phyloP scores from a whole-genome alignment of 2,797 vertebrate genomes.

The Macropus fuliginosus region DNA sequence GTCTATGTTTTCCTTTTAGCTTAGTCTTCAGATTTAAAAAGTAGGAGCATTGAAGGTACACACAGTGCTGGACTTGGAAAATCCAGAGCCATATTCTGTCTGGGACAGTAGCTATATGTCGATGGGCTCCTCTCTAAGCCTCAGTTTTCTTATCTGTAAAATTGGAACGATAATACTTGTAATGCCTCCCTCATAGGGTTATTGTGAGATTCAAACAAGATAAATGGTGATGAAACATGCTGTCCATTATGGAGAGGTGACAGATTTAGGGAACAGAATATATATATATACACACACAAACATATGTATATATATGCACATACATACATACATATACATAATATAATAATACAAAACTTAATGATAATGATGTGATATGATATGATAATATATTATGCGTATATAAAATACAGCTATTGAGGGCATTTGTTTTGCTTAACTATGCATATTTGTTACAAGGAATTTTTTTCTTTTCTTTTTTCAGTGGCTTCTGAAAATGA shows the following conservation, averaged over 20 bases:
- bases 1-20: slow-evolving; percentile 26
- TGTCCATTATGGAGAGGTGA: background rate
- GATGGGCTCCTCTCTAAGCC: background rate
- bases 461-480: background rate
- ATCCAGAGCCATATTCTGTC: background rate
- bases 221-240: background rate
- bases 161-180: background rate
- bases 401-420: background rate
- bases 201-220: background rate
- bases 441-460: background rate
- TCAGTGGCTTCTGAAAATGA: background rate
- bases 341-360: no score
- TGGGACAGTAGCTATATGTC: background rate
- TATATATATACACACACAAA: accelerated
- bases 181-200: background rate
- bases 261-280: background rate
- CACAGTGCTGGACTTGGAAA: background rate
- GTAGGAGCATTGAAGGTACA: background rate
- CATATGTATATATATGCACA: no score
- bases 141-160: background rate
- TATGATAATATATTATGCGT: no score
- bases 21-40: slow-evolving; percentile 57
- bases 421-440: background rate
- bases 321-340: no score
- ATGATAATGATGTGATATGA: no score